Conservation (phyloP, 2,888 invertebrate genomes). For the Crepidodera aurea region DNA sequence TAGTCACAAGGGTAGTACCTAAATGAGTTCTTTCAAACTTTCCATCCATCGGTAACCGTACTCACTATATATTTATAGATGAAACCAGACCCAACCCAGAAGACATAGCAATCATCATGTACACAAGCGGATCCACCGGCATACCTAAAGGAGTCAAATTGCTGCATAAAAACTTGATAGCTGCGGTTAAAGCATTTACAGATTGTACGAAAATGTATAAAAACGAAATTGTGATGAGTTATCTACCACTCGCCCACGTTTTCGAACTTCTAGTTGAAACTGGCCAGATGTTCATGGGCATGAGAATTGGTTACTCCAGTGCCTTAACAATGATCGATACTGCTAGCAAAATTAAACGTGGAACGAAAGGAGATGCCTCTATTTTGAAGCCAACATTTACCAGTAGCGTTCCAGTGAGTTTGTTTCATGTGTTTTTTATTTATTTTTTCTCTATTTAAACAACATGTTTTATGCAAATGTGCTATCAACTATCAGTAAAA, state of each 20-base stretch:
- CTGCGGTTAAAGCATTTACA: constrained; percentile 79
- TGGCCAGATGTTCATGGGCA: constrained; percentile 38
- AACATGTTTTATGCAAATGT: background rate
- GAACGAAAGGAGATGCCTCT: constrained; percentile 40
- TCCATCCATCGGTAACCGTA: too few relatives aligned
- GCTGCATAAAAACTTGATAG: constrained; percentile 80
- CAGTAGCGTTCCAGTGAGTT: constrained; percentile 44
- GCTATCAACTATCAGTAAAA: too few relatives aligned
- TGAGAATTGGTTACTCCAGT: constrained; percentile 43
- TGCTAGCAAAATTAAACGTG: constrained; percentile 41
- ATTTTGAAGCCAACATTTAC: constrained; percentile 41
- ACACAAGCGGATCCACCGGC: constrained; percentile 96
- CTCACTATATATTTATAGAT: too few relatives aligned
- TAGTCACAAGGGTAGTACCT: too few relatives aligned
- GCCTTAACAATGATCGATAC: constrained; percentile 41
- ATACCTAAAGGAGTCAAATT: constrained; percentile 88
- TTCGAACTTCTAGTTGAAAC: constrained; percentile 43
- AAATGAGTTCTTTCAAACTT: too few relatives aligned
- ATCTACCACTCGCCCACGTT: constrained; percentile 43
- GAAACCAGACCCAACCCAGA: constrained; percentile 68
- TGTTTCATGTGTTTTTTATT: background rate
- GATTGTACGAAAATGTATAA: constrained; percentile 36
- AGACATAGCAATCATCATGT: constrained; percentile 96
- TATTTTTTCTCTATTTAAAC: background rate
- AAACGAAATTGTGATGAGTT: constrained; percentile 38